Evolutionary conservation across 2,797 vertebrate genomes (phyloP), one percentile per base, ranked within the genome.

Genomic region (Diplodus sargus): DNA sequence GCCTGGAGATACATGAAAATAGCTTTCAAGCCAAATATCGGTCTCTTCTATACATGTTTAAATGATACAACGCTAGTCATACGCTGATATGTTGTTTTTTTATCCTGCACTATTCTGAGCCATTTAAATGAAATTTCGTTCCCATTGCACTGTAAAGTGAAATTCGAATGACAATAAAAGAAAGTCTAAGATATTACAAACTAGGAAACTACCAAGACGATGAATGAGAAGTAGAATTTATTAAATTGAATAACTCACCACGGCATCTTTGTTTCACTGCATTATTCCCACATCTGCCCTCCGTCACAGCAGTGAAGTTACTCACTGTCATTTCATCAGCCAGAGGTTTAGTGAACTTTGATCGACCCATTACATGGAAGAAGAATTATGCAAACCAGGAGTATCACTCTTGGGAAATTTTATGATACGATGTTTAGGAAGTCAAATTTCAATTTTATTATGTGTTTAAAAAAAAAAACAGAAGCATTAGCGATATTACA

Each of bases 331-430:
- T 52, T 56, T 9, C 3, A 15, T 42, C 4, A 39, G 49, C 45
- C 4, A 34, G 42, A 47, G 25, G 16, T 22, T 11, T 23, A 20
- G 2, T 30, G 53, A 74, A 9, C 25, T 58, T 60, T 49, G 9
- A n/a, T 25, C 25, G 13, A 20, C 12, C 43, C n/a, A 22, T 57
- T 22, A 15, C 28, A 68, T 23, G 20, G 56, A 4, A 52, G 3
- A 22, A 17, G 4, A 52, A 70, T 25, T 52, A 64, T 78, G 67
- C 34, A 78, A 78, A 71, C 13, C 10, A 63, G n/a, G 16, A 45
- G 1, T 23, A 10, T 22, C 30, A 43, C 0, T 54, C 10, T 20
- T 3, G 6, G 20, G 20, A 10, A 39, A 54, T 53, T 43, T 28
- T 12, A 25, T 1, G 8, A 4, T 25, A 66, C 58, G 12, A 63